phyloP scores from a whole-genome alignment of 1,140 invertebrate genomes.

The Chymomyza costata region DNA sequence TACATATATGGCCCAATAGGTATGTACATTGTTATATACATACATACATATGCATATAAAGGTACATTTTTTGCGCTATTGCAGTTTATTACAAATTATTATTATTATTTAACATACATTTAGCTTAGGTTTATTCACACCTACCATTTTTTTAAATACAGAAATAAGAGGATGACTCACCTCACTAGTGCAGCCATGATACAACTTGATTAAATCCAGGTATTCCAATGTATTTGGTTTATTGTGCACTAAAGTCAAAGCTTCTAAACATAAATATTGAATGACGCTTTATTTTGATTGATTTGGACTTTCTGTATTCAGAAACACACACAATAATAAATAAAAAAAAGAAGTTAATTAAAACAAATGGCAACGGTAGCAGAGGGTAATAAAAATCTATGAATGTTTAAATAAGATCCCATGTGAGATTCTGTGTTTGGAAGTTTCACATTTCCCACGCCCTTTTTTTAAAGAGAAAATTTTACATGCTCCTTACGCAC shows the following conservation, averaged over 20 bases:
- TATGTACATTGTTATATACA: too few species aligned
- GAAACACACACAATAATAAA: slow-evolving; percentile 1
- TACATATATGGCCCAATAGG: too few species aligned
- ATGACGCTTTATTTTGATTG: too few species aligned
- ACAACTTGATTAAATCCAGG: slow-evolving; percentile 50
- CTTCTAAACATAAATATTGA: slow-evolving; percentile 7
- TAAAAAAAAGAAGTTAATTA: slow-evolving; percentile 1
- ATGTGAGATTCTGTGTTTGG: too few species aligned
- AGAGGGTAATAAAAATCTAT: too few species aligned
- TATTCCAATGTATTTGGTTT: slow-evolving; percentile 31
- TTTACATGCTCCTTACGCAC: too few species aligned
- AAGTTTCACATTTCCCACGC: too few species aligned
- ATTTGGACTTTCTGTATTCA: slow-evolving; percentile 13
- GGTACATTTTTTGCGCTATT: too few species aligned
- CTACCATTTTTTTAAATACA: background rate
- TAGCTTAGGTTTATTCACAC: background rate
- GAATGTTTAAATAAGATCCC: too few species aligned
- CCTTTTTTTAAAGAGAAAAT: too few species aligned
- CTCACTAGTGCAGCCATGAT: slow-evolving; percentile 57
- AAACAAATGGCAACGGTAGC: background rate
- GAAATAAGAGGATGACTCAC: slow-evolving; percentile 37
- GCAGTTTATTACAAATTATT: too few species aligned
- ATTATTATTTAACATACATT: background rate
- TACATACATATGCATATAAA: too few species aligned
- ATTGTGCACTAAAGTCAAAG: slow-evolving; percentile 7